Evolutionary conservation across 2,113 vertebrate genomes (phyloP).

Genomic region (Isichthys henryi): DNA sequence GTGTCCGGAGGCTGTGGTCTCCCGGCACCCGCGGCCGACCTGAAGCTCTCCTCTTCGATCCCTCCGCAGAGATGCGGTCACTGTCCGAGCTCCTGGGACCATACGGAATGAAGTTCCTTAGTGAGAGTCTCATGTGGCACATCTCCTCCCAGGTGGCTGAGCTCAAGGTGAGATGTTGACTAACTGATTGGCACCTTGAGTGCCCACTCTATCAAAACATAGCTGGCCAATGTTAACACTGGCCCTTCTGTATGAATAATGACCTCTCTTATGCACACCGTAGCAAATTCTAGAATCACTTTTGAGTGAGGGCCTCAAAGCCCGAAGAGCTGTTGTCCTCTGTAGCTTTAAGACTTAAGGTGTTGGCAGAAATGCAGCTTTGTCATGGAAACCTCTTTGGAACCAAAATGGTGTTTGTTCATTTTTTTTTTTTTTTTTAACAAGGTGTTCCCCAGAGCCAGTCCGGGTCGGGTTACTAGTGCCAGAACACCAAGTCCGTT

Average conservation of each 20-base stretch:
- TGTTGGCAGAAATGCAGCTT: not conserved
- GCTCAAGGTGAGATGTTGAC: slow-evolving; percentile 75
- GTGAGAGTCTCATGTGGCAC: slow-evolving; percentile 99
- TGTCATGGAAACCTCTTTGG: not conserved
- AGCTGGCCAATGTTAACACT: not conserved
- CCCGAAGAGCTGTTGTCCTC: not conserved
- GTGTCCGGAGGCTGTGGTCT: too few species aligned
- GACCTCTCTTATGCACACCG: not conserved
- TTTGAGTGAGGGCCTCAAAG: not conserved
- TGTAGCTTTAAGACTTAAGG: not conserved
- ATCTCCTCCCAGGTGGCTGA: slow-evolving; percentile 98
- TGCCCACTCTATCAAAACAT: not conserved
- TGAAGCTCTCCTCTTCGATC: slow-evolving; percentile 22
- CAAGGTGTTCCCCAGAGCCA: slow-evolving; percentile 18
- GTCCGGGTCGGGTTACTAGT: not conserved
- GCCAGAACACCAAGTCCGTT: not conserved
- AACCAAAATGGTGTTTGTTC: not conserved
- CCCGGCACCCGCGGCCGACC: too few species aligned
- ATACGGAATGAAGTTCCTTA: slow-evolving; percentile 98
- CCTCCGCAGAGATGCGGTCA: slow-evolving; percentile 86
- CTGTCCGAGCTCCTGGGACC: slow-evolving; percentile 95
- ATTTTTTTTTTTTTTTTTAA: slow-evolving; percentile 1
- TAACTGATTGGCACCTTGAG: not conserved
- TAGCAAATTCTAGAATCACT: not conserved
- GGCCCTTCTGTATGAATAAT: not conserved